phyloP scores from a whole-genome alignment of 2,113 vertebrate species.

The Paratilapia polleni region DNA sequence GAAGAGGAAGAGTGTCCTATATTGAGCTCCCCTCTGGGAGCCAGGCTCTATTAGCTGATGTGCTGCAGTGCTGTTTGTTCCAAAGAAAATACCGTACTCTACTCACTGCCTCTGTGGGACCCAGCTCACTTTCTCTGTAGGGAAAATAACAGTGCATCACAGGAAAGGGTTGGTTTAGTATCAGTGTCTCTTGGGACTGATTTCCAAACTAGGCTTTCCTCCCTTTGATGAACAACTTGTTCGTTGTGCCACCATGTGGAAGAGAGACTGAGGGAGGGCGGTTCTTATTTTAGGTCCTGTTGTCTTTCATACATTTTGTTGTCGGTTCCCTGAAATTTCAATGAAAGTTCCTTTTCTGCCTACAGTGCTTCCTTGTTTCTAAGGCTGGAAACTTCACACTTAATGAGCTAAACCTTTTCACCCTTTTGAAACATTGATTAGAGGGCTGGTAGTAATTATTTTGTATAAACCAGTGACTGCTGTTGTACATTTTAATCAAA shows the following conservation, averaged over 20 bases:
- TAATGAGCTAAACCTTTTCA: slow-evolving; percentile 14
- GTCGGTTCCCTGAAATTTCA: slow-evolving; percentile 16
- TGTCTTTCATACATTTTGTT: slow-evolving; percentile 15
- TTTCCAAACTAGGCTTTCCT: slow-evolving; percentile 14
- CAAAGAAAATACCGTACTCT: slow-evolving; percentile 59
- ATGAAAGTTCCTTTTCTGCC: slow-evolving; percentile 1
- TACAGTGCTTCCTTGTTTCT: slow-evolving; percentile 21
- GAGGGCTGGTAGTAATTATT: slow-evolving; percentile 8
- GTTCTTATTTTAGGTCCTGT: slow-evolving; percentile 22
- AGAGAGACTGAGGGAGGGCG: neutral
- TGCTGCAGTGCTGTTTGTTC: slow-evolving; percentile 65
- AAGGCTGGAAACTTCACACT: neutral
- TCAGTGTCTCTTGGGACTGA: slow-evolving; percentile 25
- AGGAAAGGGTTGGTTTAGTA: slow-evolving; percentile 43
- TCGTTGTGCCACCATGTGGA: slow-evolving; percentile 11
- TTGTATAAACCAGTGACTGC: neutral
- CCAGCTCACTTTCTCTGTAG: slow-evolving; percentile 48
- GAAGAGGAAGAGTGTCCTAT: slow-evolving; percentile 78
- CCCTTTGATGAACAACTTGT: slow-evolving; percentile 43
- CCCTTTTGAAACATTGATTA: neutral
- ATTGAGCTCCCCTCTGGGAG: slow-evolving; percentile 74
- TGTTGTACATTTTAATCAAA: neutral
- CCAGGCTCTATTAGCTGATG: slow-evolving; percentile 71
- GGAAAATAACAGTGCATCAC: slow-evolving; percentile 35
- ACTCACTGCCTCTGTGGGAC: slow-evolving; percentile 54